Evolutionary conservation across 1,140 invertebrate genomes (phyloP).

Genomic region (Heterodera schachtii): DNA sequence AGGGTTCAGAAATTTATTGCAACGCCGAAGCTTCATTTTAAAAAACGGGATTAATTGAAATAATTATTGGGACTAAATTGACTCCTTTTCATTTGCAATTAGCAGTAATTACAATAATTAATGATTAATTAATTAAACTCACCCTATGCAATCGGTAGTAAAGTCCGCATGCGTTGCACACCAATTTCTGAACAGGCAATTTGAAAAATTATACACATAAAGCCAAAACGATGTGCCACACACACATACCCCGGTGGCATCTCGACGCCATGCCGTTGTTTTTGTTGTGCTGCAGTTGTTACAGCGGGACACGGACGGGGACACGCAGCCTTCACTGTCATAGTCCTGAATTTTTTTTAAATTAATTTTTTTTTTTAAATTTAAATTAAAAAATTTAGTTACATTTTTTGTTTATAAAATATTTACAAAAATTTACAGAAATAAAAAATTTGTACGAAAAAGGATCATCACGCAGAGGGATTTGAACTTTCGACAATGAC

Average conservation of each 20-base stretch:
- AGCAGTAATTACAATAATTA: too few relatives aligned
- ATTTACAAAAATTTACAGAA: too few relatives aligned
- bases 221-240: background rate
- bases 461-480: too few relatives aligned
- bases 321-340: conserved; percentile 1
- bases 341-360: background rate
- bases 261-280: conserved; percentile 63
- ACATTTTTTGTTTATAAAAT: too few relatives aligned
- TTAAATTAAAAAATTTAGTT: too few relatives aligned
- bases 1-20: too few relatives aligned
- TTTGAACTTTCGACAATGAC: too few relatives aligned
- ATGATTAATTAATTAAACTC: background rate
- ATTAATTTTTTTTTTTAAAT: background rate
- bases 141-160: conserved; percentile 63
- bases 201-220: background rate
- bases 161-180: conserved; percentile 64
- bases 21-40: background rate
- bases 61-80: too few relatives aligned
- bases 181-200: conserved; percentile 43
- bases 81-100: background rate
- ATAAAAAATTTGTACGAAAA: too few relatives aligned
- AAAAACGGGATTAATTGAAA: background rate
- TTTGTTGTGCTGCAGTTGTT: conserved; percentile 63
- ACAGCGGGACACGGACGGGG: conserved; percentile 46
- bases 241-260: conserved; percentile 29